Base-by-base conservation (phyloP, 2,888 invertebrate species). In the Panorpa germanica region DNA sequence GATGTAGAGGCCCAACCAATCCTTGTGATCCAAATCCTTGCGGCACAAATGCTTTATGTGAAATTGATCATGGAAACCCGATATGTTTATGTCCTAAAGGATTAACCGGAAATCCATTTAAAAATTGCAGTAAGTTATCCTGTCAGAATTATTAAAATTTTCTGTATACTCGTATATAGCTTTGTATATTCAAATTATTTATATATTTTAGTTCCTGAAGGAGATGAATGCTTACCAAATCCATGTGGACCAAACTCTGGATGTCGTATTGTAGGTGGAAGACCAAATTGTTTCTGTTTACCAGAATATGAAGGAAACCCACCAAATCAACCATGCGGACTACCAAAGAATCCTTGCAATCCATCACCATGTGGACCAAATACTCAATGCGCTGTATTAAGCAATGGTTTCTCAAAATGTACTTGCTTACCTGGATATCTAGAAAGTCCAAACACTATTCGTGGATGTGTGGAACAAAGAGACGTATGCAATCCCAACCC, bases 1-100 rank as follows among this genome's bases (percentile, higher is more conserved):
- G 69, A 29, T 85, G 86, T 48, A 65, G 65, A 44, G 64, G 68
- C 40, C 76, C 81, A n/a, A 51, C 58, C 17, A 74, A 83, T 50
- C 80, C 80, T 2, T 86, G 85, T 44, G 59, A 67, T 37, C 80
- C 81, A 14, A 83, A 76, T 52, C 85, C 85, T n/a, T 86, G 85
- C 43, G 86, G 86, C n/a, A 53, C 63, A 3, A 76, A 78, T 44
- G 85, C 88, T 2, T 54, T 77, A 37, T 90, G 88, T 47, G 82
- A 83, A 56, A 64, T 72, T 28, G 81, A 83, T 42, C 70, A 75
- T 42, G 85, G 82, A 29, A 77, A 74, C 49, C 85, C 86, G 3
- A 77, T 86, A 39, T 90, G 88, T 46, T 81, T 66, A 57, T 88
- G 88, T 46, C 85, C 85, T 1, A 82, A 78, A 51, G 85, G 83